Base-by-base conservation (phyloP, 2,888 invertebrate genomes). In the Nudaria mundana region DNA sequence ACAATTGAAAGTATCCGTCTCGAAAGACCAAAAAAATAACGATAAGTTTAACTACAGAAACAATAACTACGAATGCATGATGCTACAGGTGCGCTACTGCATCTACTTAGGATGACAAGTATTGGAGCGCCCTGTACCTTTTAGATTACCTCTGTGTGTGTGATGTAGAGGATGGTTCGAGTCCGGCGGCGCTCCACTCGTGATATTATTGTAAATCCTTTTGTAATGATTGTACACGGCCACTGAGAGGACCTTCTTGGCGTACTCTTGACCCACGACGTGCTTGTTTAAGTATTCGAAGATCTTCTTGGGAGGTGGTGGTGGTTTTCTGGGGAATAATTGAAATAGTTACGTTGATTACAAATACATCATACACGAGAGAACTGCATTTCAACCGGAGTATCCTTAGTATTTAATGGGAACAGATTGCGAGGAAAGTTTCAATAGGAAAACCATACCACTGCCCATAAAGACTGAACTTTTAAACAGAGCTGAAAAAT, bases 141-240 rank as follows among this genome's bases (percentile, higher is more conserved):
- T 32, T n/a, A 33, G 28, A 41, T 63, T 66, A 94, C 94, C 94
- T 92, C 94, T 91, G 69, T 94, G 94, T 60, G 93, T 92, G 67
- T 94, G 93, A 65, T 93, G 93, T 42, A 93, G 83, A 16, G 93
- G 92, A 58, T 93, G 94, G 57, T 93, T 92, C 51, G 91, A 88
- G 46, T 92, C 86, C 2, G 67, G 45, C 2, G 78, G 88, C 29
- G 75, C 52, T 10, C 78, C 71, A 66, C 77, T 72, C 78, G 91
- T 58, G 44, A 96, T 91, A 85, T 98, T 98, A 81, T 98, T 97
- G 81, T 96, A 96, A 70, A 99, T 97, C 65, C 99, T 91, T 88
- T 99, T 98, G 85, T 99, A 99, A 79, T 99, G 99, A 87, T 99
- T 98, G 89, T 99, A 99, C 0, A 99, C 99, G 7, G 99, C 98